Evolutionary conservation across 2,888 invertebrate genomes (phyloP).

Genomic region (Dynastes hyllus): DNA sequence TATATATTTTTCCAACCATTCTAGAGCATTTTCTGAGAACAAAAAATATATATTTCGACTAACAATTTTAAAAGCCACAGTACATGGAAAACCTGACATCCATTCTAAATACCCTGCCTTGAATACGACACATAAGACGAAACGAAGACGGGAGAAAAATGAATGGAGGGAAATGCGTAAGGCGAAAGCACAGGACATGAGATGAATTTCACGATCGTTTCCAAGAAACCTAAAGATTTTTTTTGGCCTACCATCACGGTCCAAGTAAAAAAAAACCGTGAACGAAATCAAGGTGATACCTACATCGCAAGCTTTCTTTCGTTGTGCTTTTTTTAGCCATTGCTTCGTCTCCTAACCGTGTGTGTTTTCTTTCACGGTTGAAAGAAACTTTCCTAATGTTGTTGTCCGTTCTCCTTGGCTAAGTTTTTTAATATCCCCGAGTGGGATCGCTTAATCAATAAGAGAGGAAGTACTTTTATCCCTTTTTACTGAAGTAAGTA

Average conservation of each 20-base stretch:
- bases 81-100: no score
- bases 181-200: not conserved
- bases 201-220: not conserved
- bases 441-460: constrained; percentile 7
- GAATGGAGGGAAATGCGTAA: not conserved
- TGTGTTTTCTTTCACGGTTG: not conserved
- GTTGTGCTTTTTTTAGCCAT: not conserved
- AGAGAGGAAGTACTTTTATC: constrained; percentile 5
- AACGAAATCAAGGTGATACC: constrained; percentile 13
- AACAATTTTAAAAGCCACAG: no score
- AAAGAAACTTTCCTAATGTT: constrained; percentile 5
- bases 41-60: no score
- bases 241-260: no score
- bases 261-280: not conserved
- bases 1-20: no score
- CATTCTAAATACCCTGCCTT: no score
- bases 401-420: not conserved
- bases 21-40: no score
- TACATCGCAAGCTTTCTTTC: not conserved
- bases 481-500: not conserved
- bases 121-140: no score
- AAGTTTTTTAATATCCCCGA: constrained; percentile 17
- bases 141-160: constrained; percentile 7
- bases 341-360: not conserved
- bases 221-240: constrained; percentile 1